These are phyloP conservation scores for Anas acuta DNA, from an alignment of 2,797 vertebrate species.

Conservation along the genomic window DNA sequence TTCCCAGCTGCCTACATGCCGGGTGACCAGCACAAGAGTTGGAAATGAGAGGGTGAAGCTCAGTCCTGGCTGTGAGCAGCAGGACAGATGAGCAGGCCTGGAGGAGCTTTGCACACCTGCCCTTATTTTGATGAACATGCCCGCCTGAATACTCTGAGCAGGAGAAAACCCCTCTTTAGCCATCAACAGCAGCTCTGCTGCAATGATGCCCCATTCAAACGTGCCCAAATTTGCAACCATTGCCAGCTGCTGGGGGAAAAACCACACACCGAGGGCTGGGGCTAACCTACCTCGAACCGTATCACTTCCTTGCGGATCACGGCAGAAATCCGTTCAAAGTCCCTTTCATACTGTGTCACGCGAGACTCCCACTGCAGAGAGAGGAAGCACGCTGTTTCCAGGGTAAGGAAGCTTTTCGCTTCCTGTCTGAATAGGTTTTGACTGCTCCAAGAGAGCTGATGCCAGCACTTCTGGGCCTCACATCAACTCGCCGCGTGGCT, in stretches of 20 bases:
- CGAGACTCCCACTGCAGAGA: constrained; percentile 91
- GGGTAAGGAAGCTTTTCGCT: neutral
- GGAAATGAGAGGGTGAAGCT: neutral
- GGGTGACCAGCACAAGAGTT: neutral
- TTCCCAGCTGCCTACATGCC: rapidly evolving
- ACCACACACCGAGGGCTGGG: rapidly evolving
- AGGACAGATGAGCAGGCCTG: neutral
- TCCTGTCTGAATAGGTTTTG: rapidly evolving
- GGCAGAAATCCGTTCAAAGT: constrained; percentile 92
- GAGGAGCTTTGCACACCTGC: neutral
- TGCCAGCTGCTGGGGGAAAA: neutral
- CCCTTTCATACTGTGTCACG: constrained; percentile 93
- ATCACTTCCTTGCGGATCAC: constrained; percentile 94
- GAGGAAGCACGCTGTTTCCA: neutral
- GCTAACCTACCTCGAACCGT: constrained; percentile 88
- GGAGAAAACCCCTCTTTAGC: neutral
- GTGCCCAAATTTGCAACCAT: rapidly evolving
- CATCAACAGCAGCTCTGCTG: neutral
- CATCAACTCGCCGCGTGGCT: neutral
- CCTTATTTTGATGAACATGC: rapidly evolving
- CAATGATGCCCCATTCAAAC: rapidly evolving
- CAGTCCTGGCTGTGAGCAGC: neutral
- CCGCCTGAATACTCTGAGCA: neutral
- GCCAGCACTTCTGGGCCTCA: neutral
- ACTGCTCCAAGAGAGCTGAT: rapidly evolving